Conservation (phyloP, 2,888 invertebrate species). For the Pandemis corylana region DNA sequence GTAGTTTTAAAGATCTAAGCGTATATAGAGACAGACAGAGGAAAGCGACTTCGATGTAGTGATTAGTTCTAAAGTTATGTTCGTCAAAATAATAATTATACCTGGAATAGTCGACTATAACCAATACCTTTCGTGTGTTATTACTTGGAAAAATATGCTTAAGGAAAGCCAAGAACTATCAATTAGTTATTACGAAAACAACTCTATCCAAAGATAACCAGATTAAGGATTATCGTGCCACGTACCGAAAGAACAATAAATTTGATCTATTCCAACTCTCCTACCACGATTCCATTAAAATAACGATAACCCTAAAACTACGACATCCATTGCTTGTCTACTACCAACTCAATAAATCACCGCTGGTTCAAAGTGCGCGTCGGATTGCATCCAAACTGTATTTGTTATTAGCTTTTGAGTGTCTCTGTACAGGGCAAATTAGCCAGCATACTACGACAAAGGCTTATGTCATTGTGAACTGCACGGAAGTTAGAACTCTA, state of each 20-base stretch:
- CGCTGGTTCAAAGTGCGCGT: not conserved
- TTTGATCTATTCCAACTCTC: conserved; percentile 15
- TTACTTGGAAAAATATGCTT: not conserved
- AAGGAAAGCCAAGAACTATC: conserved; percentile 9
- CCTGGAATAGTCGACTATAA: too few relatives aligned
- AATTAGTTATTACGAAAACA: conserved; percentile 27
- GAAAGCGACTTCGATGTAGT: too few relatives aligned
- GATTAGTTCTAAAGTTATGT: too few relatives aligned
- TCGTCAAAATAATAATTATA: not conserved
- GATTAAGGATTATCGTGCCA: conserved; percentile 31
- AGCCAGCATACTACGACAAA: not conserved
- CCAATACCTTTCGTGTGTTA: not conserved
- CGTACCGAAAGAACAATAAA: conserved; percentile 31
- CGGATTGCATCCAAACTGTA: not conserved
- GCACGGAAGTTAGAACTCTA: not conserved
- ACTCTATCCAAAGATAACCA: conserved; percentile 16
- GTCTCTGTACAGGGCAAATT: conserved; percentile 4
- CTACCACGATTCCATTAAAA: not conserved
- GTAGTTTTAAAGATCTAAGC: too few relatives aligned
- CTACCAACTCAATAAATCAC: not conserved
- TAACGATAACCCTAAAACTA: not conserved
- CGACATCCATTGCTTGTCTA: conserved; percentile 5
- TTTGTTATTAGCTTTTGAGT: not conserved
- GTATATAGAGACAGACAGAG: too few relatives aligned
- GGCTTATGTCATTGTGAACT: not conserved